These are phyloP conservation scores for Phycodurus eques DNA, from an alignment of 2,113 vertebrate genomes.

Conservation along the genomic window DNA sequence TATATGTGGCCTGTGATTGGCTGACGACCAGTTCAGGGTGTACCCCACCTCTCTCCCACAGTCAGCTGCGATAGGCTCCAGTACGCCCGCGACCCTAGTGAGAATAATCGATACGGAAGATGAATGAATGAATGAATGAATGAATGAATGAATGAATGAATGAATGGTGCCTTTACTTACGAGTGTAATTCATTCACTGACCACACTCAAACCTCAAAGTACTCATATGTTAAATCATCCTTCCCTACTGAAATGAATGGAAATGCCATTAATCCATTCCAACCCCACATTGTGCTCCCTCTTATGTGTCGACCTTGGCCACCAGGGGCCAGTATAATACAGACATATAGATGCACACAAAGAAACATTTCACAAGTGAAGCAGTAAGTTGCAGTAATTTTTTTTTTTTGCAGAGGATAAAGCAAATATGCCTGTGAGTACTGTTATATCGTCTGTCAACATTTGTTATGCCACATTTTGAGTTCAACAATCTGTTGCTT, in stretches of 20 bases:
- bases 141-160: no score
- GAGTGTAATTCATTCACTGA: not conserved
- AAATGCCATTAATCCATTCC: not conserved
- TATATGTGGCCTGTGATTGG: no score
- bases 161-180: no score
- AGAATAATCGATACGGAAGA: no score
- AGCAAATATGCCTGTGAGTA: not conserved
- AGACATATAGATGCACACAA: not conserved
- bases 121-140: no score
- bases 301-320: not conserved
- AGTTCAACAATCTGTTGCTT: not conserved
- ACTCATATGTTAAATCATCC: not conserved
- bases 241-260: not conserved
- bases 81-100: no score
- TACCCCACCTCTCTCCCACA: no score
- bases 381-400: not conserved
- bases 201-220: not conserved
- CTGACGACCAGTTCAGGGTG: no score
- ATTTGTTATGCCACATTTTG: not conserved
- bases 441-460: not conserved
- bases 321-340: not conserved
- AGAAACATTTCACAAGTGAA: not conserved
- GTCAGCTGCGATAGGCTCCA: no score
- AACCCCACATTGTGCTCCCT: not conserved
- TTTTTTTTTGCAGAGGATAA: not conserved